Conservation (phyloP, 2,888 invertebrate species). For the Cremastinae sp. region DNA sequence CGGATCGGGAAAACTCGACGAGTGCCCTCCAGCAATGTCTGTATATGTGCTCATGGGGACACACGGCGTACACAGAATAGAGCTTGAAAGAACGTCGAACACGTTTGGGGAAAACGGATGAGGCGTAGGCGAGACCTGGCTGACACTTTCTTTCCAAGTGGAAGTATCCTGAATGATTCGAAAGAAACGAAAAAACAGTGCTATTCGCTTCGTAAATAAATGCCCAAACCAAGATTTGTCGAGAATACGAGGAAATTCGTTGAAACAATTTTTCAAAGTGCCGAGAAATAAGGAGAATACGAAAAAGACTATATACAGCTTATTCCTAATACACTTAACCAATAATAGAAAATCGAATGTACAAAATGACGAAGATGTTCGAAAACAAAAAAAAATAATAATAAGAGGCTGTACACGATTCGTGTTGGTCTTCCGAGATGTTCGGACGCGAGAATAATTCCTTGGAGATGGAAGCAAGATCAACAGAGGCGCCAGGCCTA, state of each 20-base stretch:
- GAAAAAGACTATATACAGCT: too few relatives aligned
- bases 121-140: slow-evolving; percentile 21
- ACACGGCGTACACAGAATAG: slow-evolving; percentile 2
- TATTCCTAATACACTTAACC: too few relatives aligned
- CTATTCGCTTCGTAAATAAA: slow-evolving; percentile 6
- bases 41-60: slow-evolving; percentile 4
- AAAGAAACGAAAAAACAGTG: slow-evolving; percentile 17
- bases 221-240: slow-evolving; percentile 20
- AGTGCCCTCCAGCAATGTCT: slow-evolving; percentile 40
- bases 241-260: slow-evolving; percentile 14
- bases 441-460: slow-evolving; percentile 58
- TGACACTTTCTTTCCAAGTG: slow-evolving; percentile 30
- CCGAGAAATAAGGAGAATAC: too few relatives aligned
- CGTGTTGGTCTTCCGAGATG: too few relatives aligned
- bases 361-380: too few relatives aligned
- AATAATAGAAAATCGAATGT: too few relatives aligned
- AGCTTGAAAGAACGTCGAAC: slow-evolving; percentile 22
- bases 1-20: slow-evolving; percentile 41
- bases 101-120: slow-evolving; percentile 42
- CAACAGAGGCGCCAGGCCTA: slow-evolving; percentile 54
- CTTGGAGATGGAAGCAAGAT: background rate
- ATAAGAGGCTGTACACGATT: too few relatives aligned
- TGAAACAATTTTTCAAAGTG: slow-evolving; percentile 10
- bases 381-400: too few relatives aligned
- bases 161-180: slow-evolving; percentile 42